Base-by-base conservation (phyloP, 2,888 invertebrate species). In the Panopea generosa region DNA sequence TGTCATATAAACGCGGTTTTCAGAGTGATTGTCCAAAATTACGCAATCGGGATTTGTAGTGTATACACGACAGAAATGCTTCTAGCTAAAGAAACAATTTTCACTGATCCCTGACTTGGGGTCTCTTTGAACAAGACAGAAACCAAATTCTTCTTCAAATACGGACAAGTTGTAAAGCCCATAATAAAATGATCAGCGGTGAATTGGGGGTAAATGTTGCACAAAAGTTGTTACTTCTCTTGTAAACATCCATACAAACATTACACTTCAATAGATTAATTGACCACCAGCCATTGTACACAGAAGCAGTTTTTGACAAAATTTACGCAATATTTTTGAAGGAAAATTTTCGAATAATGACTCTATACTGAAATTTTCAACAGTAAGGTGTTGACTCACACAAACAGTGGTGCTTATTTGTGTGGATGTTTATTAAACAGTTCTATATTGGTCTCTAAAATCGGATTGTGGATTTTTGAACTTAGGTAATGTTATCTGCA, bases 101-200 rank as follows among this genome's bases (percentile, higher is more conserved):
- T 14, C 50, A 20, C 38, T 76, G 53, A 59, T 56, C 53, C 27
- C 22, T 59, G 14, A 47, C 53, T 69, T 65, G 20, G 24, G 68
- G 56, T 26, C 50, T 77, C 61, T 73, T 72, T 72, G 67, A 69
- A 53, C 56, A 61, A 22, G 55, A 50, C 57, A 62, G 53, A 33
- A 68, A 43, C 66, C 24, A 77, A 69, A 66, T 40, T 56, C 69
- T 43, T 66, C n/a, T 27, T 45, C 52, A 73, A 77, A 77, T 69
- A 73, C 56, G 43, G 56, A 43, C 57, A 73, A 66, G 63, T 20
- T 56, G 47, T 29, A 9, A 29, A 22, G 24, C 45, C 20, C 20
- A 50, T 67, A 74, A 67, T 74, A 63, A 71, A 59, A 43, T 63
- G 20, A 52, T 56, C 33, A 45, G 50, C 22, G 20, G 47, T 16